A percentile compares a stretch with the other conserved stretches of the same genome.
Conservation (phyloP, 2,888 invertebrate genomes). For the Nomada lathburiana region DNA sequence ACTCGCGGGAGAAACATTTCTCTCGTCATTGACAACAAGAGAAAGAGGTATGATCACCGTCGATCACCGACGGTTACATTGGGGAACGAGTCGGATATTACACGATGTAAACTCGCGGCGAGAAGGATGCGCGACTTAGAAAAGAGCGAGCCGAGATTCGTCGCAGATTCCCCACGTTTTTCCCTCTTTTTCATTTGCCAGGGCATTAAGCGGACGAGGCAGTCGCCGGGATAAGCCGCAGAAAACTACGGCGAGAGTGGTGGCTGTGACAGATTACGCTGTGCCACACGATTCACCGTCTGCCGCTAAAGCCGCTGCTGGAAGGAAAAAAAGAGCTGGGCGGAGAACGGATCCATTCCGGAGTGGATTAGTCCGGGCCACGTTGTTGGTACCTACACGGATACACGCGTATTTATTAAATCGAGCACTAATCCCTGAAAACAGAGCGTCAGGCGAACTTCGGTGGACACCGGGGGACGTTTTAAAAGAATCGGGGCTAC, state of each 20-base stretch:
- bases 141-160: constrained; percentile 11
- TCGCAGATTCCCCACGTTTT: constrained; percentile 31
- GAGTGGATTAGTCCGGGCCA: constrained; percentile 68
- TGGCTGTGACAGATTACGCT: constrained; percentile 73
- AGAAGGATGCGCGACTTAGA: constrained; percentile 45
- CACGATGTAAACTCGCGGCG: constrained; percentile 47
- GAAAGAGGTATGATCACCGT: too few relatives aligned
- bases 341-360: constrained; percentile 67
- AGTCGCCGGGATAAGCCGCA: constrained; percentile 70
- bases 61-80: constrained; percentile 7
- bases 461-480: constrained; percentile 17
- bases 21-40: too few relatives aligned
- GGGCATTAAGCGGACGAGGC: constrained; percentile 61
- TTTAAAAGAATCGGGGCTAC: constrained; percentile 28
- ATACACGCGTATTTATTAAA: constrained; percentile 71
- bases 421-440: constrained; percentile 65
- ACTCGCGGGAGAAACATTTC: too few relatives aligned
- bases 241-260: constrained; percentile 69
- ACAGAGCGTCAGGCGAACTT: constrained; percentile 49
- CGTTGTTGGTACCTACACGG: constrained; percentile 67
- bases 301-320: constrained; percentile 63
- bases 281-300: constrained; percentile 67
- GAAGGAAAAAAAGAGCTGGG: constrained; percentile 61
- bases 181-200: constrained; percentile 58
- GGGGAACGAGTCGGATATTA: constrained; percentile 37